Evolutionary conservation across 2,888 invertebrate genomes (phyloP), one percentile per base, ranked within the genome.

Genomic region (Hydraecia micacea): DNA sequence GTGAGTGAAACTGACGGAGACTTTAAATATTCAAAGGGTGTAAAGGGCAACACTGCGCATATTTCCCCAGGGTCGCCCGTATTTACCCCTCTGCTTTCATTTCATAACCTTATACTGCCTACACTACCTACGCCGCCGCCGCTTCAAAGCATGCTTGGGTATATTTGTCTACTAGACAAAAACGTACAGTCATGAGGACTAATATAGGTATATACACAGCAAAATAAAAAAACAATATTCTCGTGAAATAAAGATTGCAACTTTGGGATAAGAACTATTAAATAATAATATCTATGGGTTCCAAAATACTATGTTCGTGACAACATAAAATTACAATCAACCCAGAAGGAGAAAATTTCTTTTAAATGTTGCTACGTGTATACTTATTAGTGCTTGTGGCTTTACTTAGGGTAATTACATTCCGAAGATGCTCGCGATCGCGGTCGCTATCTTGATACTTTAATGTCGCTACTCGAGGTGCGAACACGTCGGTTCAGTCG

Each of bases 11-110:
- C 91, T 90, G 91, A 90, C 92, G 80, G 88, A 91, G 90, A 91
- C 88, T 94, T 96, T 94, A 96, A 96, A 96, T 96, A 96, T 96
- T 96, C 95, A 96, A 93, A 93, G 95, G 94, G 96, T 95, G 93
- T 96, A 96, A 96, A 96, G 96, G 96, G 96, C 96, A 96, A 94
- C 92, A 91, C 90, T 91, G 93, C 88, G 92, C 92, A 91, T 95
- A 96, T 96, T 96, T 96, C 96, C 96, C 96, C 79, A 71, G 96
- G 91, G 95, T 88, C 86, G 80, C 71, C 87, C 82, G 86, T 90
- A 90, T 90, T 92, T 91, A 92, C 91, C 92, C 92, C 90, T 89
- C 89, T 81, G 85, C 85, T 86, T 83, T 77, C 82, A 86, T 82
- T 86, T 83, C 79, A 80, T 84, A 79, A 81, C 75, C 79, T 79